Base-by-base conservation (phyloP, 37 sponge, comb jelly and placozoan genomes). In the Halichondria panicea region DNA sequence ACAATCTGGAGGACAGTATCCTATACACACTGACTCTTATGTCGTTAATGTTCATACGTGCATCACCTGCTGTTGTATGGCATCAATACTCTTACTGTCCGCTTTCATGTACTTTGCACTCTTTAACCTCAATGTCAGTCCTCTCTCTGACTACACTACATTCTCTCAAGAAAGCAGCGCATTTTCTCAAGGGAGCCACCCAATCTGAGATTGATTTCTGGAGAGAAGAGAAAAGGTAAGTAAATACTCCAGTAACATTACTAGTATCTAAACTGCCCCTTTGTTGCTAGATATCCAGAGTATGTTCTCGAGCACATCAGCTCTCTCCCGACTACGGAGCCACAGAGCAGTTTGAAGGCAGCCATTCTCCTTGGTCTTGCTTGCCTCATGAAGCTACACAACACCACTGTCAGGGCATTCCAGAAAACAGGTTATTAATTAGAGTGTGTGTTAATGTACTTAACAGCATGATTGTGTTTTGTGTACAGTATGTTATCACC, bases 1-100 rank as follows among this genome's bases (percentile, higher is more conserved):
- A 91, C 76, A 60, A 79, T 43, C 28, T 91, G 15, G 66, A 59
- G 18, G 88, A 91, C 72, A 78, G 92, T 91, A 79, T 59, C 62
- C 45, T 39, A 30, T 9, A 38, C 21, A 41, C 19, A 12, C 43
- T 12, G 9, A 2, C 43, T 42, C 1, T 40, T n/a, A 40, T 35
- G 6, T 13, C 4, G 9, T 64, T 64, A 9, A 6, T 64, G 7
- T 64, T 36, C 6, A 33, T 24, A 8, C 22, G 8, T 24, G 60
- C 11, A 18, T 48, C 22, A 9, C 56, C 25, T 6, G 25, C 56
- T 9, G 25, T 27, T 6, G 25, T 55, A n/a, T 27, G 22, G 52
- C 15, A 48, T 27, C 22, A 6, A 3, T 55, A 3, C 56, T 6
- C 9, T 27, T 27, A 55, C 9, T 6, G 22, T 6, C 56, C 3